These are phyloP conservation scores for Trididemnum nubilum DNA, from an alignment of 23 tunicate genomes.

Conservation along the genomic window DNA sequence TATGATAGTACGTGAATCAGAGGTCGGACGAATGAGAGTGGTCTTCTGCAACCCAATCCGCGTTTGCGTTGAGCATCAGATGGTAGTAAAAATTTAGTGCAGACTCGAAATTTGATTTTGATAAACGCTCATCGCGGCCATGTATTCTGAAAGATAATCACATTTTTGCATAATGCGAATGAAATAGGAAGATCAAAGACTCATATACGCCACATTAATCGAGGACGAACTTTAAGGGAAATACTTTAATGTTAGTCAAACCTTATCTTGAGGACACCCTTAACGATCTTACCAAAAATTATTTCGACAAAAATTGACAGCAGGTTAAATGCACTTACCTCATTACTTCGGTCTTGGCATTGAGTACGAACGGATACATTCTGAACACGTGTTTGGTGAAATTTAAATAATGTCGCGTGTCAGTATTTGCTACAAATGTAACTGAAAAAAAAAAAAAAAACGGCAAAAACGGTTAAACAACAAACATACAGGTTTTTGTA, in stretches of 20 bases:
- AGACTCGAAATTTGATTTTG: slow-evolving; percentile 39
- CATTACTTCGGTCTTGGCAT: slow-evolving; percentile 19
- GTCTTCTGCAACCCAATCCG: not conserved
- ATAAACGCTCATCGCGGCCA: slow-evolving; percentile 58
- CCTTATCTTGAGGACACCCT: no score
- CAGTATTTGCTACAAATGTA: slow-evolving; percentile 70
- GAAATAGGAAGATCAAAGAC: no score
- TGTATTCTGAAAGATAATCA: slow-evolving; percentile 63
- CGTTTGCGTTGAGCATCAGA: slow-evolving; percentile 64
- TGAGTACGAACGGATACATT: slow-evolving; percentile 31
- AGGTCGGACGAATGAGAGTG: slow-evolving; percentile 30
- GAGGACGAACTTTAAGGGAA: no score
- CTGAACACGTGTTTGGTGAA: slow-evolving; percentile 59
- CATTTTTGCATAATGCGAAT: no score
- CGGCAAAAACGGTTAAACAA: not conserved
- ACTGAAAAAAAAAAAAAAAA: slow-evolving; percentile 37
- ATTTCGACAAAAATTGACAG: no score
- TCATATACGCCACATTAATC: no score
- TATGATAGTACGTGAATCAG: no score
- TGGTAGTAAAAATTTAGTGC: slow-evolving; percentile 66
- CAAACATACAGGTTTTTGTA: no score
- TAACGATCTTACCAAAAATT: no score
- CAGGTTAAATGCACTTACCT: slow-evolving; percentile 17
- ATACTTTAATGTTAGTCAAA: no score
- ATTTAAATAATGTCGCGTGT: slow-evolving; percentile 51